These are phyloP conservation scores for Hirudo medicinalis DNA, from an alignment of 1,140 invertebrate species.

Conservation along the genomic window DNA sequence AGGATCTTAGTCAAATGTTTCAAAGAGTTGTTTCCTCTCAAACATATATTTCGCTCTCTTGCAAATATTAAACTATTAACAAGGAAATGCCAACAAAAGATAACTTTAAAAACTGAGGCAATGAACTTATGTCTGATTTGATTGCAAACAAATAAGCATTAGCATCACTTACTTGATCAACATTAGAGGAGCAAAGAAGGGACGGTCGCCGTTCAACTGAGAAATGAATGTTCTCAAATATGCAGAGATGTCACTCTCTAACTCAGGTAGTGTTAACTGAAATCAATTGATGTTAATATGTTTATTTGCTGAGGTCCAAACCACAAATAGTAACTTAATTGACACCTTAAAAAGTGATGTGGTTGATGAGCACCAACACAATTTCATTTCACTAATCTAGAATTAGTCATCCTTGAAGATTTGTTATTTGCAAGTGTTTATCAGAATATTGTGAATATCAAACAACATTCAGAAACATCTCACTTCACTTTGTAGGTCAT, in stretches of 20 bases:
- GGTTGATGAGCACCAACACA: too few species aligned
- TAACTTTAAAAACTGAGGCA: background rate
- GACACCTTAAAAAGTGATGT: too few species aligned
- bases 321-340: background rate
- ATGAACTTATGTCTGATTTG: background rate
- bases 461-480: background rate
- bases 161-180: constrained; percentile 58
- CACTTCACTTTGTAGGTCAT: background rate
- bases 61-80: constrained; percentile 13
- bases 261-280: constrained; percentile 52
- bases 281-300: constrained; percentile 16
- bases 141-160: background rate
- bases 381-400: too few species aligned
- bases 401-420: too few species aligned
- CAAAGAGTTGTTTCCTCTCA: background rate
- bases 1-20: background rate
- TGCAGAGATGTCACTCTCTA: constrained; percentile 62
- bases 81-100: background rate
- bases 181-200: constrained; percentile 60
- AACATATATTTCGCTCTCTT: background rate
- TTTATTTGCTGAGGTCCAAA: background rate
- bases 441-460: background rate
- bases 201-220: constrained; percentile 68
- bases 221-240: constrained; percentile 65
- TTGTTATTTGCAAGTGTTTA: background rate